Percentiles rank a stretch among this genome's conserved stretches.
Evolutionary conservation across 1,140 invertebrate genomes (phyloP).

Genomic region (Probaryconus sp.): DNA sequence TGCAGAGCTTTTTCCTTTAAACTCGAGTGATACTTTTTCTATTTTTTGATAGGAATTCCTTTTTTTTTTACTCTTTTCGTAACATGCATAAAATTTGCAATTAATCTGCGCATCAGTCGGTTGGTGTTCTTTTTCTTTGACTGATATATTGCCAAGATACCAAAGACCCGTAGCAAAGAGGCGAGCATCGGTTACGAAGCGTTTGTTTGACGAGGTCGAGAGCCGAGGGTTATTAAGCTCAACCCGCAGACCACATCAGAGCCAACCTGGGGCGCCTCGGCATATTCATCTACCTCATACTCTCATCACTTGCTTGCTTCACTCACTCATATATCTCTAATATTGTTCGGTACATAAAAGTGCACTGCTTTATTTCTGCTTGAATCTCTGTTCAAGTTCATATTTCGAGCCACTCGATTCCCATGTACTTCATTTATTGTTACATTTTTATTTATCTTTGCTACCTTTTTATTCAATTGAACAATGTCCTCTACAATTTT

Average conservation of each 20-base stretch:
- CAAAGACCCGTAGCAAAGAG: slow-evolving; percentile 64
- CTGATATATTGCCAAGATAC: slow-evolving; percentile 61
- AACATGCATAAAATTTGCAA: slow-evolving; percentile 48
- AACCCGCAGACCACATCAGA: slow-evolving; percentile 77
- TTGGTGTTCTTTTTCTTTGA: slow-evolving; percentile 53
- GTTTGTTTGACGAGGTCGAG: slow-evolving; percentile 77
- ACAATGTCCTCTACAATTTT: slow-evolving; percentile 38
- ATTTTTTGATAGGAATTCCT: not conserved
- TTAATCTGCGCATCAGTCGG: slow-evolving; percentile 14
- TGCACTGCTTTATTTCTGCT: slow-evolving; percentile 57
- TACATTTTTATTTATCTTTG: slow-evolving; percentile 54
- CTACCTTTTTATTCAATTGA: slow-evolving; percentile 37
- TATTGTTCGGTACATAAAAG: slow-evolving; percentile 61
- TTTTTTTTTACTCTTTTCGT: slow-evolving; percentile 11
- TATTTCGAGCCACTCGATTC: slow-evolving; percentile 25
- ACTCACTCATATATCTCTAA: slow-evolving; percentile 59
- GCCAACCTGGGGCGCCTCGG: slow-evolving; percentile 68
- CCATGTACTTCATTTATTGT: slow-evolving; percentile 51
- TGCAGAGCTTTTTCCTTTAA: no score
- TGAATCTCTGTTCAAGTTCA: slow-evolving; percentile 52
- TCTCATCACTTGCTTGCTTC: slow-evolving; percentile 57
- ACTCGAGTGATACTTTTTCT: no score
- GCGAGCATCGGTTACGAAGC: slow-evolving; percentile 68
- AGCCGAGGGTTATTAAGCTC: slow-evolving; percentile 76
- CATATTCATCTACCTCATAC: slow-evolving; percentile 68